Conservation (phyloP, 2,888 invertebrate species). For the Chesias legatella region DNA sequence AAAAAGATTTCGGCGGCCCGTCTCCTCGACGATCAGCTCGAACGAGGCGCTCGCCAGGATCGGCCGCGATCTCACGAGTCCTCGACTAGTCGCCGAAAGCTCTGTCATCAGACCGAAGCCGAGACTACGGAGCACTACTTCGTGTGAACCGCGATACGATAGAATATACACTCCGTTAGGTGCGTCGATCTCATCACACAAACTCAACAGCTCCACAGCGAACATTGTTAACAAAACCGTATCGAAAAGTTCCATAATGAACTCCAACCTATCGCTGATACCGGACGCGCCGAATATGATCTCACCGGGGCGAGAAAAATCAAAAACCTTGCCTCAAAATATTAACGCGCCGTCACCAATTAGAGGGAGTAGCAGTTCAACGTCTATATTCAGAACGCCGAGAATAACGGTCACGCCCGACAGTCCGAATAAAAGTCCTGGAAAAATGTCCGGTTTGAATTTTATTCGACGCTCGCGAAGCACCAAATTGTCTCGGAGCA, state of each 20-base stretch:
- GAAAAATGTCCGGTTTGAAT: slow-evolving; percentile 74
- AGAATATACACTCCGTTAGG: slow-evolving; percentile 68
- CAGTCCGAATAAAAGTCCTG: slow-evolving; percentile 78
- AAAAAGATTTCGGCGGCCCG: slow-evolving; percentile 60
- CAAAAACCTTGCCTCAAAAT: slow-evolving; percentile 83
- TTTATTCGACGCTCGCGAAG: slow-evolving; percentile 87
- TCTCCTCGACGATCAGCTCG: slow-evolving; percentile 69
- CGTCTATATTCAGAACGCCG: slow-evolving; percentile 68
- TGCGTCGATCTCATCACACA: slow-evolving; percentile 62
- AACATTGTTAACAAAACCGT: slow-evolving; percentile 56
- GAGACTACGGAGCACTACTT: slow-evolving; percentile 65
- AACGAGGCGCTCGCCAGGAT: slow-evolving; percentile 66
- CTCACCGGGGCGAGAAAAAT: slow-evolving; percentile 73
- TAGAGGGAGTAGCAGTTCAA: slow-evolving; percentile 69
- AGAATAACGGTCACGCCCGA: slow-evolving; percentile 71
- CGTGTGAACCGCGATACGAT: slow-evolving; percentile 71
- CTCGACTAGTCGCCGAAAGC: slow-evolving; percentile 63
- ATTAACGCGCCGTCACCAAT: slow-evolving; percentile 69
- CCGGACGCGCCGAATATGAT: slow-evolving; percentile 72
- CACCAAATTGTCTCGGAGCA: slow-evolving; percentile 85
- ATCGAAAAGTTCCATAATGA: slow-evolving; percentile 59
- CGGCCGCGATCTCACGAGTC: slow-evolving; percentile 64
- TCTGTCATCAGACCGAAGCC: slow-evolving; percentile 57
- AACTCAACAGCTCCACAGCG: slow-evolving; percentile 60
- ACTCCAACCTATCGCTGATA: slow-evolving; percentile 70